Base-by-base conservation (phyloP, 2,797 vertebrate genomes). In the Bovichtus diacanthus region DNA sequence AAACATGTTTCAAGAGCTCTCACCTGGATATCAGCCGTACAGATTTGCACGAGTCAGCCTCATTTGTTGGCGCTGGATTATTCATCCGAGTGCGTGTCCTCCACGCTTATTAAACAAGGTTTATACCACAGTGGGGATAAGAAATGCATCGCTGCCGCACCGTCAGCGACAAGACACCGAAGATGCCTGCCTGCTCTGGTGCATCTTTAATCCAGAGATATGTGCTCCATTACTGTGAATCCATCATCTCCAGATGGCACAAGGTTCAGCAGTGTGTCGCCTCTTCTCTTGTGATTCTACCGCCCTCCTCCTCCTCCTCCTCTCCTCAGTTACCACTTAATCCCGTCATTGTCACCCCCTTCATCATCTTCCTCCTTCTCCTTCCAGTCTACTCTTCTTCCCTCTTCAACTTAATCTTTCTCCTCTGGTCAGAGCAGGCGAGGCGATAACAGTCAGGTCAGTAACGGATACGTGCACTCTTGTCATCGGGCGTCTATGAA, bases 381-480 rank as follows among this genome's bases (percentile, higher is more conserved):
- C 58, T 63, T 59, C 56, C 63, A 21, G 25, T 50, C 76, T 7
- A 12, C 72, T 66, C 73, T 59, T 43, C 69, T 67, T 51, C 63
- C 54, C 49, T 75, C 72, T 72, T 66, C 43, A 27, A 25, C 56
- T 29, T 59, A 69, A 65, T 85, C 73, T 60, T 65, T 75, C 73
- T 81, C 29, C 56, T 59, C 59, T 59, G 55, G 74, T 74, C 82
- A 62, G 64, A 67, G 36, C 77, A 25, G 65, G 23, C 15, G 34
- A 77, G 39, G 53, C 67, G 66, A 29, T 19, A n/a, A 72, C 76
- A 50, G 53, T 55, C 46, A 5, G 84, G 64, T 70, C 86, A 89
- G 94, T 94, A 94, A 94, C 64, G 23, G 94, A 95, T 94, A 93
- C 29, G 72, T 78, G 77, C 51, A 68, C 82, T 70, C 62, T 51